Evolutionary conservation across 2,888 invertebrate genomes (phyloP).

Genomic region (Clostera curtula): DNA sequence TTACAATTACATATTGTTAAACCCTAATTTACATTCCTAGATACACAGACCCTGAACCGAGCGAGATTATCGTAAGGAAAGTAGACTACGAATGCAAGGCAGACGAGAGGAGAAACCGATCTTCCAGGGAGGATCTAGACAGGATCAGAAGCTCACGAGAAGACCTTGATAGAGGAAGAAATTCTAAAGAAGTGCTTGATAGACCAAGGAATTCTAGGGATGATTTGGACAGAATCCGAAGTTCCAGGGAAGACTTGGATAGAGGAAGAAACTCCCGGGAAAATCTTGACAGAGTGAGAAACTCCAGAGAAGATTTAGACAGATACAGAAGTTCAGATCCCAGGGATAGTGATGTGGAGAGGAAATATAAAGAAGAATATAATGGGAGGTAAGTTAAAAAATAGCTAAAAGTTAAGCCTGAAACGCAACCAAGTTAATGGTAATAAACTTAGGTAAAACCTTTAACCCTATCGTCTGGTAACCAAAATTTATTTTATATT

Average conservation of each 20-base stretch:
- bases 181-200: no score
- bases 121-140: constrained; percentile 44
- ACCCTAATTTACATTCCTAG: constrained; percentile 24
- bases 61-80: constrained; percentile 53
- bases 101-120: constrained; percentile 36
- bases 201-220: no score
- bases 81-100: constrained; percentile 47
- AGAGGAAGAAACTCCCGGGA: constrained; percentile 39
- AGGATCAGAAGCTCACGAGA: no score
- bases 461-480: no score
- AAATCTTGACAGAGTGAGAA: constrained; percentile 40
- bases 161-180: no score
- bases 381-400: constrained; percentile 34
- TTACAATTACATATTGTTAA: no score
- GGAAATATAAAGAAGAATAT: constrained; percentile 41
- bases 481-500: no score
- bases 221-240: no score
- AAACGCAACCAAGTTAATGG: no score
- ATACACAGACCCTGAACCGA: constrained; percentile 65
- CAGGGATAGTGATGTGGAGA: constrained; percentile 41
- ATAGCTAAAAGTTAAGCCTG: neutral
- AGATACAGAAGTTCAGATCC: constrained; percentile 39
- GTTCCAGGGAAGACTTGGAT: constrained; percentile 42
- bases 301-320: constrained; percentile 47
- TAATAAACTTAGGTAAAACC: no score